Base-by-base conservation (phyloP, 2,888 invertebrate species). In the Synanthedon formicaeformis region DNA sequence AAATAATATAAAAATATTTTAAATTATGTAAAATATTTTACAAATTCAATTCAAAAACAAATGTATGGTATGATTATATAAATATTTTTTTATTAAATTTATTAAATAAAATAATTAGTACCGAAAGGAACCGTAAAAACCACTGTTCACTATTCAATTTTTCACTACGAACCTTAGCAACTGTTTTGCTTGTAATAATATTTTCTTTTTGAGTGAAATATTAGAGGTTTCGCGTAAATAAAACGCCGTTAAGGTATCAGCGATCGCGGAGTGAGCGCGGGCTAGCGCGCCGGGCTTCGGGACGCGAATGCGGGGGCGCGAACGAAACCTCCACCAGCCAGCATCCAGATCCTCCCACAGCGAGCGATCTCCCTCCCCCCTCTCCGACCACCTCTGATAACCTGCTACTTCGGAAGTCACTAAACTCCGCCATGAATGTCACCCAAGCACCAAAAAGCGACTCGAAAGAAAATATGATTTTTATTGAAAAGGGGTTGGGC, bases 381-480 rank as follows among this genome's bases (percentile, higher is more conserved):
- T 58, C 65, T 65, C 60, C 64, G 63, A 64, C 66, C 69, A 65
- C 72, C 74, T 75, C 82, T 82, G 86, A 86, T 86, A 87, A 86
- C 86, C 84, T 82, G 84, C 84, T 83, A 82, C 86, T 85, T 85
- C 81, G 83, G 85, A 85, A 85, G 86, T 85, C 86, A 83, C 80
- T 85, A 85, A 83, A 85, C 85, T 81, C 78, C 66, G 73, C 71
- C 77, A 79, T 80, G 78, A 83, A 84, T 81, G 82, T 81, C 81
- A 78, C 78, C 72, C 75, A 75, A 71, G 71, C 74, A 73, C 73
- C 73, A 75, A 75, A 75, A 75, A 69, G 70, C 73, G 70, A 75
- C 73, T 78, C 73, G 77, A 78, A 76, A 75, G 83, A 80, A 84
- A 83, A 82, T 80, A 76, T 69, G 77, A 80, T 78, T 83, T 83